These are phyloP conservation scores for Lasioglossum pauxillum DNA, from an alignment of 2,888 invertebrate species.

Conservation along the genomic window DNA sequence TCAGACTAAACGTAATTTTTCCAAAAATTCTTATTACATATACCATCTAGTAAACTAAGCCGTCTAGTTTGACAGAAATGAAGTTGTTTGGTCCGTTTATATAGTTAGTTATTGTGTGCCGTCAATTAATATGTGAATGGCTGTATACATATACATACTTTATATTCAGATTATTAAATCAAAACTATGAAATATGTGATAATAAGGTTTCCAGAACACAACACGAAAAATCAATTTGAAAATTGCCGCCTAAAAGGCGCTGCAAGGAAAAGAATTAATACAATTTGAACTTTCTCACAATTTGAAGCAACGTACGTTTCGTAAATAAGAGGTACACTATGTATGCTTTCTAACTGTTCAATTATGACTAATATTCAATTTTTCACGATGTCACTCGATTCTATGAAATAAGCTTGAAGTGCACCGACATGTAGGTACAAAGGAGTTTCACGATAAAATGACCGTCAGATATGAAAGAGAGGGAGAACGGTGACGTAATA, in stretches of 20 bases:
- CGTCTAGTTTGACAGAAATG: neutral
- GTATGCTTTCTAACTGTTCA: neutral
- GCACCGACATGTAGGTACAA: slow-evolving; percentile 23
- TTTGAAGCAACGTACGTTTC: slow-evolving; percentile 33
- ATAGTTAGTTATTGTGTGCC: neutral
- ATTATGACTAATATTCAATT: slow-evolving; percentile 3
- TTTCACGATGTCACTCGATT: slow-evolving; percentile 31
- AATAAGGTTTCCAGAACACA: neutral
- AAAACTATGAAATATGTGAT: neutral
- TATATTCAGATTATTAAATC: neutral
- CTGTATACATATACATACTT: neutral
- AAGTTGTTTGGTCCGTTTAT: neutral
- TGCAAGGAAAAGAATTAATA: neutral
- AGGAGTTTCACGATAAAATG: slow-evolving; percentile 40
- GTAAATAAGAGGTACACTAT: neutral
- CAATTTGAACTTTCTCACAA: slow-evolving; percentile 14
- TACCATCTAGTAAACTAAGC: neutral
- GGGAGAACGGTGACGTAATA: slow-evolving; percentile 77
- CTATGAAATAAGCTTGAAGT: slow-evolving; percentile 37
- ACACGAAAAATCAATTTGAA: slow-evolving; percentile 13
- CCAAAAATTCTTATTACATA: neutral
- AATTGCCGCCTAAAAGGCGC: slow-evolving; percentile 36
- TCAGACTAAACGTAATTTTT: neutral
- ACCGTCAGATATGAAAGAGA: slow-evolving; percentile 30
- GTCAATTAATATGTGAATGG: neutral